Evolutionary conservation across 2,888 invertebrate species (phyloP).

Genomic region (Cantharis flavilabris): DNA sequence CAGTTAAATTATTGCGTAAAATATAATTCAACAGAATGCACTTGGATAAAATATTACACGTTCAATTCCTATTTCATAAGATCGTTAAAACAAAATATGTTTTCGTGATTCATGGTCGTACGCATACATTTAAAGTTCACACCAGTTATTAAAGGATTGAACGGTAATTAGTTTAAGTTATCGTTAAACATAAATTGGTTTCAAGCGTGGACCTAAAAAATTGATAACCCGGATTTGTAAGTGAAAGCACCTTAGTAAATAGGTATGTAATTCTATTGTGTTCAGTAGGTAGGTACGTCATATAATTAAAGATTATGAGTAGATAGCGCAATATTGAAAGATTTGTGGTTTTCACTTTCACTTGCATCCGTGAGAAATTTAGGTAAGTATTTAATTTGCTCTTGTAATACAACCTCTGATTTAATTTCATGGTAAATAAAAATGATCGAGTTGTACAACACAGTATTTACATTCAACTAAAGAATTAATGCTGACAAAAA

Average conservation of each 20-base stretch:
- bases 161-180: neutral
- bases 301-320: slow-evolving; percentile 1
- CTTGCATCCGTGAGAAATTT: slow-evolving; percentile 25
- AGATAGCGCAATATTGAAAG: neutral
- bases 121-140: neutral
- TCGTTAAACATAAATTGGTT: neutral
- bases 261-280: slow-evolving; percentile 1
- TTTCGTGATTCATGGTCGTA: neutral
- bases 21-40: neutral
- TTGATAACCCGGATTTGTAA: slow-evolving; percentile 5
- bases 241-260: slow-evolving; percentile 18
- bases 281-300: neutral
- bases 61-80: neutral
- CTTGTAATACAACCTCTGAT: neutral
- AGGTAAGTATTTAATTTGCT: neutral
- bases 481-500: neutral
- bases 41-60: neutral
- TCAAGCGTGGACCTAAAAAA: neutral
- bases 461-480: neutral
- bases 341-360: slow-evolving; percentile 19
- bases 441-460: neutral
- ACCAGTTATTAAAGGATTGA: neutral
- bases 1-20: neutral
- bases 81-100: neutral
- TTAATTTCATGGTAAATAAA: neutral